Base-by-base conservation (phyloP, 2,797 vertebrate genomes). In the Cossypha niveicapilla region DNA sequence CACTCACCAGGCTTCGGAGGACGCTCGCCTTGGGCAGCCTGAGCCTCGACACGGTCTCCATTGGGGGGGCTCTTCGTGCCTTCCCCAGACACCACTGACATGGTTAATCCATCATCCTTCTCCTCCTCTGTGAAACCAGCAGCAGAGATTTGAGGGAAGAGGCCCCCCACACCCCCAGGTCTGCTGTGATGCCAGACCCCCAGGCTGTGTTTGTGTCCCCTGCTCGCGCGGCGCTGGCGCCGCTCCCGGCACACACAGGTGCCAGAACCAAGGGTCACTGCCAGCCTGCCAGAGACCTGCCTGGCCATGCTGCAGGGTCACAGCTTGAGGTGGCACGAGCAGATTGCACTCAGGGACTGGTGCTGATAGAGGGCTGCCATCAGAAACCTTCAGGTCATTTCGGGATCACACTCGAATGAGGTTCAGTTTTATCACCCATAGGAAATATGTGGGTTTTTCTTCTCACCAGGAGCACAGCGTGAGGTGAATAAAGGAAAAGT, bases 121-220 rank as follows among this genome's bases (percentile, higher is more conserved):
- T 97, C 97, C 41, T 97, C 97, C 78, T 97, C 97, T 97, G 94
- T 47, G 79, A 86, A 88, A 87, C 8, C 45, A 78, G 82, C 66
- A 45, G 4, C 25, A 3, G 50, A 73, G 8, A 21, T 17, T 25
- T 51, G 58, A 73, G 61, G 39, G 35, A 62, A 27, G 68, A 68
- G 17, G 7, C 48, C 4, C 23, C 23, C 13, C 10, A 4, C 6
- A 3, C 2, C 65, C 45, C 48, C 45, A 41, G 2, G 1, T 4
- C 12, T 18, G 23, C 27, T 34, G 28, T 1, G 0, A 56, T 18
- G 51, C 37, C 24, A 32, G 72, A 42, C 19, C 34, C 30, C 42
- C 39, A 30, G 2, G 15, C 1, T 0, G 19, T 0, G 19, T 28
- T 1, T 44, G 18, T 0, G 0, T 50, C 57, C 58, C 67, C 73